phyloP scores from a whole-genome alignment of 2,113 vertebrate genomes.

The Emydura subglobosa region DNA sequence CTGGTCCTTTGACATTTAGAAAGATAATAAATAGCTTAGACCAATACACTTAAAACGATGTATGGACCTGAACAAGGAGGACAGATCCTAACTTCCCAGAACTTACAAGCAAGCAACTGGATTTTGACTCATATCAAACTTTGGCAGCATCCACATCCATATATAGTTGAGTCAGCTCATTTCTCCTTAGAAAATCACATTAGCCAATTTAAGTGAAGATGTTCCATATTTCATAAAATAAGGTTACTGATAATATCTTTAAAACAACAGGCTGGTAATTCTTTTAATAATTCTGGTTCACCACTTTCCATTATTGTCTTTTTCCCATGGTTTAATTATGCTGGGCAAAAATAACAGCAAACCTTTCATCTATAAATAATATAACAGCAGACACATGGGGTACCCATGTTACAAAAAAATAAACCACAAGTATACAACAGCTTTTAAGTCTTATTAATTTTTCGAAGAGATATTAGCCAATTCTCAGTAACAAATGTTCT shows the following conservation, averaged over 20 bases:
- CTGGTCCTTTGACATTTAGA: accelerated
- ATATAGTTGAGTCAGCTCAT: not conserved
- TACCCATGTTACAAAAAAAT: not conserved
- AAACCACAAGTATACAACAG: not conserved
- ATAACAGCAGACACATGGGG: not conserved
- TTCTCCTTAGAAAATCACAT: not conserved
- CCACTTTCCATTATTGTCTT: not conserved
- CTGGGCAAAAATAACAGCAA: not conserved
- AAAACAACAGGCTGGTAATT: not conserved
- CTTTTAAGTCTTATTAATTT: not conserved
- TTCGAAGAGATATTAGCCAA: not conserved
- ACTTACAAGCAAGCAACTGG: not conserved
- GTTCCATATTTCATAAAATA: not conserved
- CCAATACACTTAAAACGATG: accelerated
- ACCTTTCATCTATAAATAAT: not conserved
- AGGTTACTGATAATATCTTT: not conserved
- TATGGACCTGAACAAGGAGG: not conserved
- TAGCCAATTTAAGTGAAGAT: not conserved
- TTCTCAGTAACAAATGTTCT: not conserved
- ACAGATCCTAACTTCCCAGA: not conserved
- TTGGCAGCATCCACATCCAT: not conserved
- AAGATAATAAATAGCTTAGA: not conserved
- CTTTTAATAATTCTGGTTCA: not conserved
- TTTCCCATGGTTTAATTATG: not conserved
- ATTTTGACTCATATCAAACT: not conserved